Evolutionary conservation across 2,888 invertebrate genomes (phyloP), one percentile per base, ranked within the genome.

Genomic region (Himalopsyche tibetana): DNA sequence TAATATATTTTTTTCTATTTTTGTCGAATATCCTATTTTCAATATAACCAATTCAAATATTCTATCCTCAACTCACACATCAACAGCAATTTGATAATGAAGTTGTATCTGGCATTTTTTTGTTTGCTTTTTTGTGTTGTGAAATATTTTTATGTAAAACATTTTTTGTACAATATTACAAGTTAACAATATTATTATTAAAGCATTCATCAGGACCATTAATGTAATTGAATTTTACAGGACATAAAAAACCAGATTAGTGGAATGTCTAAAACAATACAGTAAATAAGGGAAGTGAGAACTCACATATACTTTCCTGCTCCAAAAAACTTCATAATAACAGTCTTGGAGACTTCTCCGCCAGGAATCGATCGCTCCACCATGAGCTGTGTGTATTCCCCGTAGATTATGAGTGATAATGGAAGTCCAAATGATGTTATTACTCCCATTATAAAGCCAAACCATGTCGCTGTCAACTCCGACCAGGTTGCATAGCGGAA

Each of bases 361-460:
- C 91, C 90, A 0, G 91, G 91, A n/a, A 56, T 56, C 90, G 93
- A 92, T 0, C 94, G 90, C 89, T 94, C 94, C 36, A 95, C 94
- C 89, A 95, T 92, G 11, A 94, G 90, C 0, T 95, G 94, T 86
- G 94, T 94, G 63, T 95, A 92, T 89, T 95, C 94, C 5, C 95
- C 95, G 89, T 95, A 94, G 89, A 95, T 93, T 85, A 94, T 94
- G 86, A 95, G 91, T 89, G 94, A 94, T 90, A 94, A 92, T 83
- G 94, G 94, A 1, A 93, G 91, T 0, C 93, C 93, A 2, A 91
- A 90, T 0, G 93, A 93, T 79, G 93, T 92, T 12, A 55, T 3
- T 36, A 90, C 91, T 28, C 92, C 91, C 0, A 90, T 51, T 0
- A 89, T 36, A 0, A 92, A 91, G 15, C 90, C 90, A 5, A 87